phyloP scores from a whole-genome alignment of 37 sponge, comb jelly and placozoan species.

The Tethya wilhelma region DNA sequence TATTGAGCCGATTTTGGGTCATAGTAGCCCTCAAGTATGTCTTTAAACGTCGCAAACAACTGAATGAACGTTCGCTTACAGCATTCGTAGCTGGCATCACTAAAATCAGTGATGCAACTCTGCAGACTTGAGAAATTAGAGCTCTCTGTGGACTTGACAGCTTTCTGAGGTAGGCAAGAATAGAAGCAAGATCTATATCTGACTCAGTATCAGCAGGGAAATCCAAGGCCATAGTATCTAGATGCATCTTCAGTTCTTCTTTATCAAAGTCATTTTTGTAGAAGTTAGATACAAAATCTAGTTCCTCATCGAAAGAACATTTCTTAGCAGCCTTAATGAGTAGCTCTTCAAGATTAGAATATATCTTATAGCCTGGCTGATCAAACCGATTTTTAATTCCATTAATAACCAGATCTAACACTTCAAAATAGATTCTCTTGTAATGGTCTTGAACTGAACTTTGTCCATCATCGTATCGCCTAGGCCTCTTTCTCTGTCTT shows the following conservation, averaged over 20 bases:
- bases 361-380: constrained; percentile 53
- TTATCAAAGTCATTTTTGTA: constrained; percentile 41
- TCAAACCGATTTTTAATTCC: too few relatives aligned
- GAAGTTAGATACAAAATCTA: constrained; percentile 32
- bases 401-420: constrained; percentile 50
- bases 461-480: constrained; percentile 33
- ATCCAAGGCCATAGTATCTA: neutral
- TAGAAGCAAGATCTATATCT: neutral
- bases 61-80: constrained; percentile 74
- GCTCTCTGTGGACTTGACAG: neutral
- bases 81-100: constrained; percentile 78
- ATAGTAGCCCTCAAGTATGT: constrained; percentile 64
- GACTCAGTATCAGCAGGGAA: neutral
- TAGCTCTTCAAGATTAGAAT: constrained; percentile 52
- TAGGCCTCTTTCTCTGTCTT: constrained; percentile 21
- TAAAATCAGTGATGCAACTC: constrained; percentile 28
- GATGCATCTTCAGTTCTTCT: too few relatives aligned
- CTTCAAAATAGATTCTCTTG: constrained; percentile 52
- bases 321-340: constrained; percentile 21
- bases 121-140: constrained; percentile 16
- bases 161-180: neutral
- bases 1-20: constrained; percentile 60
- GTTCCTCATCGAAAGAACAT: constrained; percentile 27
- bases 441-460: constrained; percentile 43
- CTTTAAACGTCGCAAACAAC: constrained; percentile 65